These are phyloP conservation scores for Thereva nobilitata DNA, from an alignment of 2,888 invertebrate species.

Conservation along the genomic window DNA sequence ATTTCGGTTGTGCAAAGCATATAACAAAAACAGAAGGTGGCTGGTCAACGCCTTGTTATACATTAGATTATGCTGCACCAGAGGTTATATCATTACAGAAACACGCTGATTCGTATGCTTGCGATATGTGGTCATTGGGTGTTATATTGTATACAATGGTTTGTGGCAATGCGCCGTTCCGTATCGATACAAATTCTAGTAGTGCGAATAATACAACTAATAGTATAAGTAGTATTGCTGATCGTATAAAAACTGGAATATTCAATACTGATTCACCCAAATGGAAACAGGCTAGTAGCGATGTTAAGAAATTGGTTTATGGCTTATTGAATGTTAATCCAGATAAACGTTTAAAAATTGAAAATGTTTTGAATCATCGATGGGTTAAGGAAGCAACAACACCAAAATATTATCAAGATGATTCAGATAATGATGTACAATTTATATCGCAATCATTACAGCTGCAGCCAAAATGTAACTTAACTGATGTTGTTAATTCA, in stretches of 20 bases:
- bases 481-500: conserved; percentile 38
- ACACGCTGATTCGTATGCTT: conserved; percentile 79
- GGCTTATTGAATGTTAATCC: conserved; percentile 23
- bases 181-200: conserved; percentile 45
- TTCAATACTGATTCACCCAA: conserved; percentile 17
- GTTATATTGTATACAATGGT: conserved; percentile 78
- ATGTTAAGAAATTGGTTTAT: conserved; percentile 24
- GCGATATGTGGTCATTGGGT: conserved; percentile 96
- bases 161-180: conserved; percentile 85
- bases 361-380: conserved; percentile 65
- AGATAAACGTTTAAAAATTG: conserved; percentile 23
- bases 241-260: conserved; percentile 17
- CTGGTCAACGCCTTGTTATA: conserved; percentile 63
- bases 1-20: conserved; percentile 87
- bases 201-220: conserved; percentile 8
- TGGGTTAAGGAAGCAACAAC: conserved; percentile 59
- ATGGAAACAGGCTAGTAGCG: conserved; percentile 15
- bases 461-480: neutral
- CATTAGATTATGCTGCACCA: conserved; percentile 86
- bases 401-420: conserved; percentile 20
- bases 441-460: conserved; percentile 7
- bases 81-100: conserved; percentile 71
- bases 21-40: conserved; percentile 56
- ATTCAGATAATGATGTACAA: conserved; percentile 16
- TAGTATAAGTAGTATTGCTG: conserved; percentile 62